phyloP scores from a whole-genome alignment of 1,140 invertebrate species.

The Trinorchestia longiramus region DNA sequence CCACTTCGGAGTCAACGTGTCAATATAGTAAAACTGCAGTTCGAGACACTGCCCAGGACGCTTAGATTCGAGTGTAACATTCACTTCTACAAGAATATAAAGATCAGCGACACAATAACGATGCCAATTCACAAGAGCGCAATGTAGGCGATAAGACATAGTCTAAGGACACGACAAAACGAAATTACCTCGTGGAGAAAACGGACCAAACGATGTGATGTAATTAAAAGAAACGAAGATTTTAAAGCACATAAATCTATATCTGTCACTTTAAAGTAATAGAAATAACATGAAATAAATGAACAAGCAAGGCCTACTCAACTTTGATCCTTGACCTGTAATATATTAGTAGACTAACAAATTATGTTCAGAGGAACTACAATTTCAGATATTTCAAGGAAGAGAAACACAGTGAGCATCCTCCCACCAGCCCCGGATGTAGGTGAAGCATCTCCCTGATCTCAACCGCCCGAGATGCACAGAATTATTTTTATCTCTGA shows the following conservation, averaged over 20 bases:
- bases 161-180: too few species aligned
- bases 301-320: neutral
- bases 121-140: neutral
- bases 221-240: too few species aligned
- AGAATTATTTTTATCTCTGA: too few species aligned
- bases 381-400: neutral
- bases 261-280: neutral
- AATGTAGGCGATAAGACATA: neutral
- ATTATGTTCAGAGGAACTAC: neutral
- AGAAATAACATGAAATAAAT: neutral
- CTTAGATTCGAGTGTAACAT: neutral
- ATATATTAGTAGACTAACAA: neutral
- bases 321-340: neutral
- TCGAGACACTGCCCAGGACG: neutral
- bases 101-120: neutral
- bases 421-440: neutral
- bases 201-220: neutral
- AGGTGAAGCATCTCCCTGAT: neutral
- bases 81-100: neutral
- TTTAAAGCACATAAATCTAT: neutral
- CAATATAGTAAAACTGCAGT: too few species aligned
- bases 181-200: neutral
- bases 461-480: too few species aligned
- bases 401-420: neutral
- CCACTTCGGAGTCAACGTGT: too few species aligned